Evolutionary conservation across 2,113 vertebrate species (phyloP).

Genomic region (Oncorhynchus clarkii): DNA sequence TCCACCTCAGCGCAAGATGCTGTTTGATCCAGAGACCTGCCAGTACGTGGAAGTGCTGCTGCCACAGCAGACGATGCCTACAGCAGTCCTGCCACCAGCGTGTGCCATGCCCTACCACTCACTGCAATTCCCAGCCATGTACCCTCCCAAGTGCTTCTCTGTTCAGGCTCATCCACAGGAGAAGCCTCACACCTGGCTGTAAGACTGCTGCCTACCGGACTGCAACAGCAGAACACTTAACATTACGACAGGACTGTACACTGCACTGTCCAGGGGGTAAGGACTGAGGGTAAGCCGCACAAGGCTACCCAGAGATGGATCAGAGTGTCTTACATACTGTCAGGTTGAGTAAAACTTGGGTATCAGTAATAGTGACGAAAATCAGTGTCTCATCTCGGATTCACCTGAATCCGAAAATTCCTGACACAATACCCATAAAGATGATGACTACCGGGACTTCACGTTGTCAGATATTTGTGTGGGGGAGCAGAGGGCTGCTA

Average conservation of each 20-base stretch:
- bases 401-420: too few species aligned
- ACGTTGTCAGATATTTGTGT: too few species aligned
- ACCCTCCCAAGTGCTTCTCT: conserved; percentile 54
- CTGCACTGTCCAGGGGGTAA: background rate
- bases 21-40: conserved; percentile 86
- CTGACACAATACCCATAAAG: too few species aligned
- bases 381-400: too few species aligned
- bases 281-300: background rate
- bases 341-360: background rate
- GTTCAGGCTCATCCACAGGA: conserved; percentile 29
- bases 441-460: too few species aligned
- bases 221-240: background rate
- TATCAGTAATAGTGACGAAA: too few species aligned
- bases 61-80: conserved; percentile 59
- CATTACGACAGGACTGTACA: background rate
- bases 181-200: conserved; percentile 29
- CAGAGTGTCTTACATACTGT: background rate
- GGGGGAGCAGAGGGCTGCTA: background rate
- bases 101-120: conserved; percentile 54
- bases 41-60: conserved; percentile 84
- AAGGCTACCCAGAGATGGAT: too few species aligned
- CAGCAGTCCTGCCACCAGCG: conserved; percentile 54
- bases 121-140: conserved; percentile 44
- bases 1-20: conserved; percentile 73
- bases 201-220: conserved; percentile 4